phyloP scores from a whole-genome alignment of 2,797 vertebrate genomes.

The Squalus acanthias region DNA sequence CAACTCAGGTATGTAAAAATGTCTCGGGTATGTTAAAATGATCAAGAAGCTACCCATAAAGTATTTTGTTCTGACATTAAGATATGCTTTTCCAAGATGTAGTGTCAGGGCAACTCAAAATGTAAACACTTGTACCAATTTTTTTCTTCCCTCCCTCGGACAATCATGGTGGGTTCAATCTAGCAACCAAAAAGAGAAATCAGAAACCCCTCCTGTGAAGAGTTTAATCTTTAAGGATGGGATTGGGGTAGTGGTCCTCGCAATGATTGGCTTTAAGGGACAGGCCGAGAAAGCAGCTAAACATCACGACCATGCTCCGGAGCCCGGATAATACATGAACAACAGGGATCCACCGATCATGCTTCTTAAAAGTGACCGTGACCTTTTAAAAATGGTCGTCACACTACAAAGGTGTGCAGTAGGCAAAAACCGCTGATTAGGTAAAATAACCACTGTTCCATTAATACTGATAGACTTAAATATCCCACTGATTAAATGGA shows the following conservation, averaged over 20 bases:
- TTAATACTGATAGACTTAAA: neutral
- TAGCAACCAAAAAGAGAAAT: too few relatives aligned
- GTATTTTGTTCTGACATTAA: neutral
- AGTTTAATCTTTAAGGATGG: neutral
- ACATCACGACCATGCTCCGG: neutral
- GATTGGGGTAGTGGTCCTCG: neutral
- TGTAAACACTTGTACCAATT: neutral
- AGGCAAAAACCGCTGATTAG: neutral
- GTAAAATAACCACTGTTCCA: neutral
- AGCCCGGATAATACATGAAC: neutral
- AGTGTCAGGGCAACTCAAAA: neutral
- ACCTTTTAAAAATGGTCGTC: neutral
- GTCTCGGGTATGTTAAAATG: neutral
- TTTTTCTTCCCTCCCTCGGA: neutral
- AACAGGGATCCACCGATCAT: neutral
- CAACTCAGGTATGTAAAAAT: constrained; percentile 66
- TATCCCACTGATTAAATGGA: neutral
- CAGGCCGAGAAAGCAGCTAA: neutral
- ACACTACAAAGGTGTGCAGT: neutral
- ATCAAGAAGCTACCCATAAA: neutral
- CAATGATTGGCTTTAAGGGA: neutral
- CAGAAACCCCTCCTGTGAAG: neutral
- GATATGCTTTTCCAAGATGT: neutral
- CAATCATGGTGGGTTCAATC: neutral
- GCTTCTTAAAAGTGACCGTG: neutral